These are phyloP conservation scores for Xestoiulus laeticollis DNA, from an alignment of 2,888 invertebrate species.

Conservation along the genomic window DNA sequence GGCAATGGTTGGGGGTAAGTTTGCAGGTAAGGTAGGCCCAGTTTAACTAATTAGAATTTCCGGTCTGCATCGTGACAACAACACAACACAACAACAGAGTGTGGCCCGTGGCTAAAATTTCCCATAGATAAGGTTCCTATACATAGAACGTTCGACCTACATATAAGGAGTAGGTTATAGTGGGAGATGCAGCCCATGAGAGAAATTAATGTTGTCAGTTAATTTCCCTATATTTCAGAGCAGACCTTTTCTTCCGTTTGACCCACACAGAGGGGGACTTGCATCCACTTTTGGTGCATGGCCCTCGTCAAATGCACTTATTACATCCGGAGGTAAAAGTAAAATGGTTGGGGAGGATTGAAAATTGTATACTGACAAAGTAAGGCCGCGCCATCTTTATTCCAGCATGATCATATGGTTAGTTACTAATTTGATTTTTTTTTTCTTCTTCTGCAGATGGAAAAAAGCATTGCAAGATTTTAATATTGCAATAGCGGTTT, in stretches of 20 bases:
- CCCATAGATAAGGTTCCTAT: conserved; percentile 19
- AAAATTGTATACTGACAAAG: conserved; percentile 34
- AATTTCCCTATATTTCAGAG: conserved; percentile 32
- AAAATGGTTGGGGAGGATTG: neutral
- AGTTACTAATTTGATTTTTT: conserved; percentile 8
- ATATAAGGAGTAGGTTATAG: conserved; percentile 19
- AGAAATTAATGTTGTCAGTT: conserved; percentile 32
- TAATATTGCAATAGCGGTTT: neutral
- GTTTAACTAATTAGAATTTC: conserved; percentile 36
- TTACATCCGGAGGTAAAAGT: conserved; percentile 35
- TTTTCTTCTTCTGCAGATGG: neutral
- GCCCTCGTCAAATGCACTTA: conserved; percentile 13
- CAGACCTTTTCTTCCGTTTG: conserved; percentile 43
- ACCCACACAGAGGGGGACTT: conserved; percentile 4
- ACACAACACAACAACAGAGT: neutral
- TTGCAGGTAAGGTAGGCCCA: conserved; percentile 32
- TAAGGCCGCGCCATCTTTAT: neutral
- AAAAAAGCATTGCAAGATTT: neutral
- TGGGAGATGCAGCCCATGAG: conserved; percentile 27
- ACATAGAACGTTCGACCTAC: neutral
- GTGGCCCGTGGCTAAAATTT: conserved; percentile 15
- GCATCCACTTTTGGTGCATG: neutral
- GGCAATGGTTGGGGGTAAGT: conserved; percentile 9
- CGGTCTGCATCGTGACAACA: conserved; percentile 42
- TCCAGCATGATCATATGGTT: conserved; percentile 9